Conservation (phyloP, 2,797 vertebrate genomes). For the Margarornis squamiger region DNA sequence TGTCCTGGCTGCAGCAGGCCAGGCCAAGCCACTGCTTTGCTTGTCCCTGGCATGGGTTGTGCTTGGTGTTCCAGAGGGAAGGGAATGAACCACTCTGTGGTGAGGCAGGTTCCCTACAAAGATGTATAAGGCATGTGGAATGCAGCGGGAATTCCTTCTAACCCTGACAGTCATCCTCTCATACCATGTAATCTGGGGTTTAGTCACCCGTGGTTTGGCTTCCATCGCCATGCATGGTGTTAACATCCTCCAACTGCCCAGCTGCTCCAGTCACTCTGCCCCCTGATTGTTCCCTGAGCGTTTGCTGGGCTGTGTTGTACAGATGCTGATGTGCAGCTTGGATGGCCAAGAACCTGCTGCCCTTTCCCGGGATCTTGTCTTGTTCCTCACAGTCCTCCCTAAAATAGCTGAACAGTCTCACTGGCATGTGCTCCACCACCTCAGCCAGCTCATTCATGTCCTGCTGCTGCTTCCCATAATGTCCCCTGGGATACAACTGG, state of each 20-base stretch:
- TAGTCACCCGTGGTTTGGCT: neutral
- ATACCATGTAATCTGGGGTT: neutral
- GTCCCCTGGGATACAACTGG: rapidly evolving
- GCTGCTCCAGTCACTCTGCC: neutral
- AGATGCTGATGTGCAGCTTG: neutral
- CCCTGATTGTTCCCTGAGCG: rapidly evolving
- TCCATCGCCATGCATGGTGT: neutral
- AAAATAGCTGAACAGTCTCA: neutral
- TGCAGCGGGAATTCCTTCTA: neutral
- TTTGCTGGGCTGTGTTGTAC: neutral
- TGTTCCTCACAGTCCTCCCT: neutral
- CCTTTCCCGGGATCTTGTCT: neutral
- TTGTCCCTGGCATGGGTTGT: neutral
- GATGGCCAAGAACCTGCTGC: neutral
- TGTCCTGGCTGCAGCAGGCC: neutral
- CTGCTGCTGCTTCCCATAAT: neutral
- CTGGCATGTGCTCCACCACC: neutral
- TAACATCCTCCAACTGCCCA: neutral
- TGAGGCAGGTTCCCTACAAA: neutral
- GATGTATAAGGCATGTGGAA: neutral
- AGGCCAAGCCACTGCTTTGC: neutral
- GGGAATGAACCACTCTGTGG: neutral
- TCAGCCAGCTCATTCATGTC: neutral
- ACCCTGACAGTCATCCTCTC: neutral
- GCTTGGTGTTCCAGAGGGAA: neutral